These are phyloP conservation scores for Drosophila setifemur DNA, from an alignment of 1,140 invertebrate genomes.

Conservation along the genomic window DNA sequence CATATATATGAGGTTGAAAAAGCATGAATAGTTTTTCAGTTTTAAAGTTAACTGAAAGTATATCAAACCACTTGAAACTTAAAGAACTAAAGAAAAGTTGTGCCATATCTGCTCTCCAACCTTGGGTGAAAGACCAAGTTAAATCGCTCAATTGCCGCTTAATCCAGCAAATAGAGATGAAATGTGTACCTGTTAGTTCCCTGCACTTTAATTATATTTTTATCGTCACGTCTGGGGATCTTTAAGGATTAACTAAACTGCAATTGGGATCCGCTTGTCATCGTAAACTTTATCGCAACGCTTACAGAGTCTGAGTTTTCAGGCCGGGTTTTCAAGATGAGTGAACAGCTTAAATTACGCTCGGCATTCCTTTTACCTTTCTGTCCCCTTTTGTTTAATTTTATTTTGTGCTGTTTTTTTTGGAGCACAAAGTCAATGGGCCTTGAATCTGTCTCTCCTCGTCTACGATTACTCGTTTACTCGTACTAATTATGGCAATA, in stretches of 20 bases:
- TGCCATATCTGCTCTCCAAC: not conserved
- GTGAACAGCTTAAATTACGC: constrained; percentile 26
- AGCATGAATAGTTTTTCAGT: too few species aligned
- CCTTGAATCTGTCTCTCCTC: constrained; percentile 21
- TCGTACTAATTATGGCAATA: constrained; percentile 51
- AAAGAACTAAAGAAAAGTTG: not conserved
- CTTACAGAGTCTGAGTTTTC: constrained; percentile 15
- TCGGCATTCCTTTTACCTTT: too few species aligned
- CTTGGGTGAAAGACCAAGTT: not conserved
- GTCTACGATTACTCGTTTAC: constrained; percentile 28
- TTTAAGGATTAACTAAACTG: constrained; percentile 21
- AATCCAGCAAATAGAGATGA: not conserved
- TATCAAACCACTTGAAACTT: too few species aligned
- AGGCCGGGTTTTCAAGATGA: constrained; percentile 31
- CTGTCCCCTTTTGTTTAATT: not conserved
- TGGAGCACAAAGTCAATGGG: constrained; percentile 31
- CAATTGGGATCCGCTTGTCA: constrained; percentile 36
- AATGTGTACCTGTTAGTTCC: not conserved
- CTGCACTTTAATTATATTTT: constrained; percentile 51
- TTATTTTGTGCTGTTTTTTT: constrained; percentile 1
- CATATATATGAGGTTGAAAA: too few species aligned
- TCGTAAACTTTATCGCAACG: constrained; percentile 54
- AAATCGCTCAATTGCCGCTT: constrained; percentile 16
- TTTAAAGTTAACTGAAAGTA: too few species aligned
- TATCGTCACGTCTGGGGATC: constrained; percentile 18